These are phyloP conservation scores for Listronotus oregonensis DNA, from an alignment of 1,140 invertebrate species.

Conservation along the genomic window DNA sequence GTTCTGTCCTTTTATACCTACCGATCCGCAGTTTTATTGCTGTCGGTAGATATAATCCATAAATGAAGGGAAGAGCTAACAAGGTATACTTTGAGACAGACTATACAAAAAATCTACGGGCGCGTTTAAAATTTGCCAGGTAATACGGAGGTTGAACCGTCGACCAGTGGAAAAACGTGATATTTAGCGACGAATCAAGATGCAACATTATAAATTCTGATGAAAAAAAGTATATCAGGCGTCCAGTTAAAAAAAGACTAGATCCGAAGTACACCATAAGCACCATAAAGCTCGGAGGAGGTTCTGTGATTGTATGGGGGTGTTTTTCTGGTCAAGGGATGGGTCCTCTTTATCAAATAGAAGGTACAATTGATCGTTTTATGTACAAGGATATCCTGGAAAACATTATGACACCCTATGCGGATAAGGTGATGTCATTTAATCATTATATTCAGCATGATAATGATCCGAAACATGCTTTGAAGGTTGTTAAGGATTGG, in stretches of 20 bases:
- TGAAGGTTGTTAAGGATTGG: background rate
- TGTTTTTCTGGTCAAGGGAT: background rate
- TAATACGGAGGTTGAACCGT: background rate
- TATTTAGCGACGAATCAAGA: background rate
- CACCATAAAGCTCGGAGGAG: background rate
- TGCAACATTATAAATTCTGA: background rate
- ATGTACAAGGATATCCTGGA: background rate
- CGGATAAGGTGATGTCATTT: background rate
- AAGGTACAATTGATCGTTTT: background rate
- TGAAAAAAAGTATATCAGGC: background rate
- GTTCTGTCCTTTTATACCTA: no score
- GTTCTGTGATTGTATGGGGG: background rate
- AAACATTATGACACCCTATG: slow-evolving; percentile 1
- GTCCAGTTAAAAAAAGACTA: background rate
- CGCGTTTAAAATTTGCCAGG: no score
- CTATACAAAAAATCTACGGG: no score
- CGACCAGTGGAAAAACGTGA: background rate
- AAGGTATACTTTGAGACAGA: no score
- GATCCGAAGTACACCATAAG: background rate
- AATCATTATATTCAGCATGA: slow-evolving; percentile 6
- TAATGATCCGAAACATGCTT: slow-evolving; percentile 12
- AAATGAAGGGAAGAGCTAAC: no score
- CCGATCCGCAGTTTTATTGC: no score
- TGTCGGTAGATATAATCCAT: no score
- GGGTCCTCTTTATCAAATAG: slow-evolving; percentile 1